These are phyloP conservation scores for Echiichthys vipera DNA, from an alignment of 2,797 vertebrate species.

Conservation along the genomic window DNA sequence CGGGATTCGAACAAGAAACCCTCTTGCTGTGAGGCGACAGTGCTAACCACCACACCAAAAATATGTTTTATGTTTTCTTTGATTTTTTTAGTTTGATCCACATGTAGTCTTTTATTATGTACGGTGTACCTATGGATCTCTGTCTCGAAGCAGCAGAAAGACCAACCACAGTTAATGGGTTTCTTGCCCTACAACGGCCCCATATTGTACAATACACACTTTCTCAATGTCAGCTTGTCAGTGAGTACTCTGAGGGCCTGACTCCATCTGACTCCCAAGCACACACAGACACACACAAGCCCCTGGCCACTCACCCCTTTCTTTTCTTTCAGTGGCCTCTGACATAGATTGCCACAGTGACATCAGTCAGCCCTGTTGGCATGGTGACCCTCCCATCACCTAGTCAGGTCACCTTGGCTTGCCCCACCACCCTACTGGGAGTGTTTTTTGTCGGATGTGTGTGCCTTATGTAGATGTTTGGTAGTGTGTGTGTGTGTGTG, in stretches of 20 bases:
- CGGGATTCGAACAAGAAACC: too few relatives aligned
- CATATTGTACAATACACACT: conserved; percentile 62
- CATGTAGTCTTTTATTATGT: background rate
- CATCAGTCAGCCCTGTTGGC: conserved; percentile 72
- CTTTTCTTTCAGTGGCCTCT: conserved; percentile 34
- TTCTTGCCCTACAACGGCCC: conserved; percentile 71
- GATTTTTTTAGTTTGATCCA: too few relatives aligned
- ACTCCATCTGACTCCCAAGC: conserved; percentile 52
- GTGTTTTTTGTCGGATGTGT: conserved; percentile 15
- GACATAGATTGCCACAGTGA: conserved; percentile 61
- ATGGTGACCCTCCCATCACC: conserved; percentile 73
- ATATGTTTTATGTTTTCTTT: too few relatives aligned
- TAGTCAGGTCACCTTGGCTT: conserved; percentile 73
- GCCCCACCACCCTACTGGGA: conserved; percentile 47
- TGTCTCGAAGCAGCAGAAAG: conserved; percentile 29
- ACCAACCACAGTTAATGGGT: conserved; percentile 52
- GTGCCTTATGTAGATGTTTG: too few relatives aligned
- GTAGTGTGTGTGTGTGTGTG: conserved; percentile 10
- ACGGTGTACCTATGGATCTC: background rate
- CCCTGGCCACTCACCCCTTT: conserved; percentile 15
- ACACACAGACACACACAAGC: conserved; percentile 19
- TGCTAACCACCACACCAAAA: too few relatives aligned
- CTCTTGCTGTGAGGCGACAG: too few relatives aligned
- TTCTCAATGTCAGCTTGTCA: conserved; percentile 75
- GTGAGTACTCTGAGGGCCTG: conserved; percentile 61